Evolutionary conservation across 2,113 vertebrate species (phyloP).

Genomic region (Scalopus aquaticus): DNA sequence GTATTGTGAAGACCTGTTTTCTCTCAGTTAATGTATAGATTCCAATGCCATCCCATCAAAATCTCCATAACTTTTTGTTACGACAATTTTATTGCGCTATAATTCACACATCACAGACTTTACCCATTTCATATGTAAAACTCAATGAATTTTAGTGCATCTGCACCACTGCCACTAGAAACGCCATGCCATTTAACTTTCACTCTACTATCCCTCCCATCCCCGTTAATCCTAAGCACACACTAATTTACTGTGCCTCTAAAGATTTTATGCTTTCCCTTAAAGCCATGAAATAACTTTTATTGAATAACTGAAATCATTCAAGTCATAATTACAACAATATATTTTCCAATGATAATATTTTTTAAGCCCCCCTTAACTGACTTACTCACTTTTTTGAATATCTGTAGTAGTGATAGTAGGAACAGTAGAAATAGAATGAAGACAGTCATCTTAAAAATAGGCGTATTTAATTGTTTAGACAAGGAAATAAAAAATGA

Average conservation of each 20-base stretch:
- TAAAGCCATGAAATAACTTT: constrained; percentile 27
- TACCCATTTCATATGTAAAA: not conserved
- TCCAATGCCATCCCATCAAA: not conserved
- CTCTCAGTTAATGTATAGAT: not conserved
- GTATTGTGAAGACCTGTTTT: not conserved
- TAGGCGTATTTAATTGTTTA: constrained; percentile 11
- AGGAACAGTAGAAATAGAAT: not conserved
- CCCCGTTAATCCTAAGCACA: not conserved
- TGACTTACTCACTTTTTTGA: not conserved
- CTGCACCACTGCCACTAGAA: not conserved
- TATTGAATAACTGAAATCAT: constrained; percentile 18
- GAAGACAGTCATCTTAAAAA: constrained; percentile 1
- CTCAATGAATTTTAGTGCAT: not conserved
- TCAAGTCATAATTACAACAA: not conserved
- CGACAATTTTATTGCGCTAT: not conserved
- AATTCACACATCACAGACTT: not conserved
- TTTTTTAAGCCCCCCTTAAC: not conserved
- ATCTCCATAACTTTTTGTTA: constrained; percentile 23
- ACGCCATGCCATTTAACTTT: not conserved
- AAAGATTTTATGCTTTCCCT: constrained; percentile 4
- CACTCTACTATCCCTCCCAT: not conserved
- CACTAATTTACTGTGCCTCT: not conserved
- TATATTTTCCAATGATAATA: not conserved
- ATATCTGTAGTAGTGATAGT: not conserved
- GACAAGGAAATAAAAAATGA: not conserved